Base-by-base conservation (phyloP, 1,140 invertebrate genomes). In the Dreissena rostriformis region DNA sequence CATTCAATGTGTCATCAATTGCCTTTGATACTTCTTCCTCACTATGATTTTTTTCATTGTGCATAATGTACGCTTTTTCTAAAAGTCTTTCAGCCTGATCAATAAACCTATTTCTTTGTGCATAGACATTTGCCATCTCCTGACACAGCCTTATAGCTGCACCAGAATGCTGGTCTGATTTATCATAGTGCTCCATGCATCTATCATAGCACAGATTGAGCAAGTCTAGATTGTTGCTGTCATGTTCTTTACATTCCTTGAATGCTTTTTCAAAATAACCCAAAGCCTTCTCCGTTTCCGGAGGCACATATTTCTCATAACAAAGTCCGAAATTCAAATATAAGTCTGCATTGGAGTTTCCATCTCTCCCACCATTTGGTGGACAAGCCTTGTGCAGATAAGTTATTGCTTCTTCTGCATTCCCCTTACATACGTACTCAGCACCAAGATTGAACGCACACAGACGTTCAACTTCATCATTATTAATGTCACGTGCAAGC, bases 401-500 rank as follows among this genome's bases (percentile, higher is more conserved):
- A 26, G 81, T 73, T 24, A 90, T 53, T 22, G 86, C 89, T 72
- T 86, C 85, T 53, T 86, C 78, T 24, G 73, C 65, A 15, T 88
- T 57, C 0, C 83, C 79, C 17, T 75, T 49, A 65, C 84, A 88
- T 55, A 90, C 86, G 49, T 89, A 90, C 14, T 81, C 88, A 71
- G 88, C 88, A 51, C 90, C 88, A 24, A 91, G 81, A 71, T 90
- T 91, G 52, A 91, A 90, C 22, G 90, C 87, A 87, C 88, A 89
- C 14, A 84, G 82, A 71, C 88, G 77, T 67, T 87, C 85, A 24
- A 78, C 86, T 57, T 78, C 86, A 49, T 83, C 85, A 86, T 88
- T 86, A n/a, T 85, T 79, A 17, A 88, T 49, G 61, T 88, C 83
- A 29, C 72, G 55, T 26, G 89, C 71, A 26, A 73, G 68, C 74